Base-by-base conservation (phyloP, 2,113 vertebrate genomes). In the Petrocephalus microphthalmus region DNA sequence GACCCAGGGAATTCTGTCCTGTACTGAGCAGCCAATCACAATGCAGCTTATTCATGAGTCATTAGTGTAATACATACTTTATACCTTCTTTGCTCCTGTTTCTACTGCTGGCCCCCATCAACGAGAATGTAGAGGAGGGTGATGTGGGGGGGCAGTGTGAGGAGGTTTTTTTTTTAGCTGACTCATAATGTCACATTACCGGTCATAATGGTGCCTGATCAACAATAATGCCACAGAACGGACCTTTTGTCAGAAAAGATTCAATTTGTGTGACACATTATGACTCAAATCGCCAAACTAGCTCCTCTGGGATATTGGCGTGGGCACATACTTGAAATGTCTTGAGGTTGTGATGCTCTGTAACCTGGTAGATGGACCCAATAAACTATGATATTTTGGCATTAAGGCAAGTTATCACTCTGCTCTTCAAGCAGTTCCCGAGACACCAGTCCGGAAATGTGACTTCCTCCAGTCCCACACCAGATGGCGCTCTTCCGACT, bases 401-500 rank as follows among this genome's bases (percentile, higher is more conserved):
- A 85, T 67, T 37, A n/a, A 57, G 83, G 78, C 11, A 2, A 52
- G 67, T 45, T 49, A 17, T 52, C 53, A n/a, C 25, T 25, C 19
- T 33, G 82, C 33, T 56, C 29, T 60, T 64, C 20, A 7, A n/a
- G 52, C 29, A 45, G 8, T 86, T 57, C 20, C 7, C 8, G 10
- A 82, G 2, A 10, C 6, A 57, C 33, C 49, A 13, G 49, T 60
- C 5, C 15, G 1, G 3, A 19, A 20, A 7, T 74, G 17, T n/a
- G 57, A 25, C 29, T 53, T 2, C 51, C 85, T 33, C 19, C 11
- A 56, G 19, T 22, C 84, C 87, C 67, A 92, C 94, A 94, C 95
- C 94, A 95, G 94, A 95, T 95, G 94, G 93, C 95, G 94, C 90
- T 95, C 91, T 94, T 93, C 89, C 87, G 92, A 92, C 93, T 95